phyloP scores from a whole-genome alignment of 2,797 vertebrate species.

The Moxostoma hubbsi region DNA sequence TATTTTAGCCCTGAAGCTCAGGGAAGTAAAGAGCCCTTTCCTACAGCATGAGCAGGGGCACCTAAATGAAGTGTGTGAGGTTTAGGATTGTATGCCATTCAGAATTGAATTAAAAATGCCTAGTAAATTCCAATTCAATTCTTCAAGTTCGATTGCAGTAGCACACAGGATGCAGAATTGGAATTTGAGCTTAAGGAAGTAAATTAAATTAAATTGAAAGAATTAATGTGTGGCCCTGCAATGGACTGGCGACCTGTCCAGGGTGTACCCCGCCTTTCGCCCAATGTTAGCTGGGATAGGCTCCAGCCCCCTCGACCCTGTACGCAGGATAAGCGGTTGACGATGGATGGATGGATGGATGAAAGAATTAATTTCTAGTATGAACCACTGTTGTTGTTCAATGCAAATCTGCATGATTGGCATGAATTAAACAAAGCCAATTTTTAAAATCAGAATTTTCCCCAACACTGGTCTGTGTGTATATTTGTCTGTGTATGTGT shows the following conservation, averaged over 20 bases:
- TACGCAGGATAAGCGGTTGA: too few species aligned
- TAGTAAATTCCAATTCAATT: not conserved
- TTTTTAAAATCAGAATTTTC: not conserved
- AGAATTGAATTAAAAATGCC: not conserved
- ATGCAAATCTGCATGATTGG: too few species aligned
- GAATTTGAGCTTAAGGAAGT: not conserved
- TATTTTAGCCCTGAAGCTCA: constrained; percentile 15
- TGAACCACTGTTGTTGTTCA: too few species aligned
- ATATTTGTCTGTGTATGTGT: too few species aligned
- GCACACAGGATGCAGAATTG: not conserved
- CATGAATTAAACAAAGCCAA: not conserved
- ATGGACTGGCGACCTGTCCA: too few species aligned
- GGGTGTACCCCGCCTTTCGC: too few species aligned
- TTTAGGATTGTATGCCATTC: not conserved
- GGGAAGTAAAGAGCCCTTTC: constrained; percentile 10
- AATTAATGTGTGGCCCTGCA: too few species aligned
- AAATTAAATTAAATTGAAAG: too few species aligned
- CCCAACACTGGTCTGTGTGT: not conserved
- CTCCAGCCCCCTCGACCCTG: too few species aligned
- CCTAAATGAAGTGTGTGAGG: not conserved
- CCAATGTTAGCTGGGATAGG: too few species aligned
- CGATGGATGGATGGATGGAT: too few species aligned
- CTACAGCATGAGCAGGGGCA: not conserved
- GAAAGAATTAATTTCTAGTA: too few species aligned
- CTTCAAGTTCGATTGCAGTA: not conserved